A percentile compares a stretch with the other conserved stretches of the same genome.
Conservation (phyloP, 1,140 invertebrate genomes). For the Macrobrachium nipponense region DNA sequence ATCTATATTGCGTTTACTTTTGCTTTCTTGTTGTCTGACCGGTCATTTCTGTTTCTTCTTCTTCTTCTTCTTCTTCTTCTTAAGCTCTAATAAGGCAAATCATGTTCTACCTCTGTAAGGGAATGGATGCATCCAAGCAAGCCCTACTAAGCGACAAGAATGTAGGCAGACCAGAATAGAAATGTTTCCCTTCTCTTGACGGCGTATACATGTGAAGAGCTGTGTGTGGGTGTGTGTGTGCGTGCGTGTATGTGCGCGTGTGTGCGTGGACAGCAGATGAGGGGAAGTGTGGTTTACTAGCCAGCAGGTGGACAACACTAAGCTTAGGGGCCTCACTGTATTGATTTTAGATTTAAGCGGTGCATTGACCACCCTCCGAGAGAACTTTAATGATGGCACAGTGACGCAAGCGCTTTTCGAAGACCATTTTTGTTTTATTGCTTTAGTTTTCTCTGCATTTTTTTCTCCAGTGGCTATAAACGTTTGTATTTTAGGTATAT, state of each 20-base stretch:
- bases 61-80: too few species aligned
- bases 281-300: conserved; percentile 1
- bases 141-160: too few species aligned
- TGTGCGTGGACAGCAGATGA: background rate
- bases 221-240: conserved; percentile 25
- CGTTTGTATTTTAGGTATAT: background rate
- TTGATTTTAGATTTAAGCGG: conserved; percentile 53
- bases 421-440: background rate
- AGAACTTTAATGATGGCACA: conserved; percentile 42
- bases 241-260: background rate
- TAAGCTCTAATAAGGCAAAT: too few species aligned
- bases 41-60: too few species aligned
- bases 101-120: too few species aligned
- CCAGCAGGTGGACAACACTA: conserved; percentile 29
- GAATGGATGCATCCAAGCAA: too few species aligned
- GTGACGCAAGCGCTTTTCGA: conserved; percentile 32
- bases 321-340: conserved; percentile 29
- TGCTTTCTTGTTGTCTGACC: too few species aligned
- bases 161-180: background rate
- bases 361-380: conserved; percentile 43
- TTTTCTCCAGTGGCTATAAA: background rate
- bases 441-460: background rate
- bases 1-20: too few species aligned
- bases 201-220: background rate
- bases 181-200: background rate